A percentile compares a stretch with the other conserved stretches of the same genome.
Evolutionary conservation across 2,113 vertebrate species (phyloP).

Genomic region (Sapayoa aenigma): DNA sequence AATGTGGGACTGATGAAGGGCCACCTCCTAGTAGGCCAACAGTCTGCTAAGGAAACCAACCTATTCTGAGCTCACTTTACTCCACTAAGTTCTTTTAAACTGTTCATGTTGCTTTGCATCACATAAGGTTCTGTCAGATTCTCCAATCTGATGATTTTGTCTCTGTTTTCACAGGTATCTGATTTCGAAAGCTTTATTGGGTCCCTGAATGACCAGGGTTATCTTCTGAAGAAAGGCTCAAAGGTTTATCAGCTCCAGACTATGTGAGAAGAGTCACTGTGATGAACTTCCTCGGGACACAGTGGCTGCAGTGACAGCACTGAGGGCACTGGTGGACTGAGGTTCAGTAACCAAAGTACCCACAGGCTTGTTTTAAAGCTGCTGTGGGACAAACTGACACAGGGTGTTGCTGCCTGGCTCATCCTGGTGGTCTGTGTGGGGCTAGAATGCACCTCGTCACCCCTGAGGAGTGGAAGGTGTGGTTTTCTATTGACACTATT

Average conservation of each 20-base stretch:
- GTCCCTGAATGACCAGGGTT: conserved; percentile 95
- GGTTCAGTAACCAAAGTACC: neutral
- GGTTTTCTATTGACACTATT: neutral
- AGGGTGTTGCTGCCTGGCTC: neutral
- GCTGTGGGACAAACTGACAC: accelerated
- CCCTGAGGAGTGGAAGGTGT: neutral
- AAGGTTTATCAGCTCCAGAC: conserved; percentile 93
- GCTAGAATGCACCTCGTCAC: neutral
- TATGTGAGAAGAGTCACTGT: conserved; percentile 65
- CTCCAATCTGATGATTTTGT: neutral
- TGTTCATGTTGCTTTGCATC: neutral
- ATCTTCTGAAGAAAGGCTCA: conserved; percentile 91
- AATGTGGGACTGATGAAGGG: neutral
- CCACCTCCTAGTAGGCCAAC: neutral
- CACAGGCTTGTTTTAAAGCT: neutral
- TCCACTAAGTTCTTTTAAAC: neutral
- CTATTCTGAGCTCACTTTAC: neutral
- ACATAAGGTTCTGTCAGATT: neutral
- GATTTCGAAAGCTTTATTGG: conserved; percentile 93
- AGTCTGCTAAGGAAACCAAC: neutral
- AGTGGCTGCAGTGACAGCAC: accelerated
- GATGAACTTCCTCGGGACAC: neutral
- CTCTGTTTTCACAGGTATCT: conserved; percentile 76
- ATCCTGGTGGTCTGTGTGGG: neutral
- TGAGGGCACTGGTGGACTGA: accelerated